phyloP scores from a whole-genome alignment of 2,888 invertebrate genomes.

The Exephanes ischioxanthus region DNA sequence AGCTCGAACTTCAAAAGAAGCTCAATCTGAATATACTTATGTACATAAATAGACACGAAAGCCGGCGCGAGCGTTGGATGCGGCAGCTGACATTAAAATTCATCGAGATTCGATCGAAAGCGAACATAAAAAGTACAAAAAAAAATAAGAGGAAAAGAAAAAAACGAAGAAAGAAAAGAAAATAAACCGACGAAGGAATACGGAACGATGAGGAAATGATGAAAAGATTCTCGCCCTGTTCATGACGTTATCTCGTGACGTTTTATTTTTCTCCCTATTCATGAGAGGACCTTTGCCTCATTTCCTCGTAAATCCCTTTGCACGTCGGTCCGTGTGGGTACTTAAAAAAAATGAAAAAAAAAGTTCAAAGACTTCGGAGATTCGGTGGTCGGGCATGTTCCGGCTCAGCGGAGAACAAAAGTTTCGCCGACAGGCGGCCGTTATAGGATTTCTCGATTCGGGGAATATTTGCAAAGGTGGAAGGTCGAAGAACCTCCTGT shows the following conservation, averaged over 20 bases:
- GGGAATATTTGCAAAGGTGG: conserved; percentile 51
- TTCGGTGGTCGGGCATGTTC: conserved; percentile 20
- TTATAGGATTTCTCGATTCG: conserved; percentile 47
- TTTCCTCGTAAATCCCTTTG: background rate
- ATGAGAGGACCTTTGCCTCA: background rate
- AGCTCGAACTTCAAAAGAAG: conserved; percentile 55
- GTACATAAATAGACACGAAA: conserved; percentile 56
- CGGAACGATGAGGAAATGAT: conserved; percentile 5
- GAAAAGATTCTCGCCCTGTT: conserved; percentile 25
- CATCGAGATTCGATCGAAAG: conserved; percentile 54
- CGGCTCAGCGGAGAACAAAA: conserved; percentile 53
- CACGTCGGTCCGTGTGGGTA: background rate
- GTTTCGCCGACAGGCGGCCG: conserved; percentile 18
- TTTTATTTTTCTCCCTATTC: background rate
- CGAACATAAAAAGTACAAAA: conserved; percentile 23
- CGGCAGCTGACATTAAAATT: conserved; percentile 54
- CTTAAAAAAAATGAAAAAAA: conserved; percentile 1
- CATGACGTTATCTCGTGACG: conserved; percentile 11
- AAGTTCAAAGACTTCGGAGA: background rate
- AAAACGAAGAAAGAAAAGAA: background rate
- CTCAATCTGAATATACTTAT: conserved; percentile 59
- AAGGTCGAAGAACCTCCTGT: conserved; percentile 61
- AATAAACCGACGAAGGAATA: conserved; percentile 1
- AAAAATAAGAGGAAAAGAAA: background rate
- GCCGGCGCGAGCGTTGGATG: background rate